Conservation (phyloP, 2,113 vertebrate genomes). For the Ptychochromis oligacanthus region DNA sequence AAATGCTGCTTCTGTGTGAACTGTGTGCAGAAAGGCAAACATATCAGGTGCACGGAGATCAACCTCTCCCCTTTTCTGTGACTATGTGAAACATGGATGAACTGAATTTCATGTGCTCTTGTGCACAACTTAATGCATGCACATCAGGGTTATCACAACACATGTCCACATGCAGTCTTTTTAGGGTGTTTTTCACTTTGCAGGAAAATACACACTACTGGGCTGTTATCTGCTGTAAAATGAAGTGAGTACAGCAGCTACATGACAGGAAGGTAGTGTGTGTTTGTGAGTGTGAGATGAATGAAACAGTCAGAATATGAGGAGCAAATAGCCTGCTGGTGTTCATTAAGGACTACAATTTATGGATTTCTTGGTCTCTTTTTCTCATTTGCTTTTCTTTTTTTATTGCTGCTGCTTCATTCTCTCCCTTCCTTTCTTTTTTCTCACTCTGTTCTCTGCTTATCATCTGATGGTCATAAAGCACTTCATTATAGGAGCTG, state of each 20-base stretch:
- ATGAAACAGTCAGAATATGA: conserved; percentile 2
- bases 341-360: conserved; percentile 12
- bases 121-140: not conserved
- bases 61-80: conserved; percentile 5
- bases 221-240: not conserved
- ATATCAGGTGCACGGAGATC: not conserved
- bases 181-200: not conserved
- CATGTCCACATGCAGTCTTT: not conserved
- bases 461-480: conserved; percentile 23
- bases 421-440: not conserved
- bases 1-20: not conserved
- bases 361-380: conserved; percentile 7
- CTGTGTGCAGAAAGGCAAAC: not conserved
- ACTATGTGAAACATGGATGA: not conserved
- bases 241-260: not conserved
- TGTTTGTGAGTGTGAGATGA: not conserved
- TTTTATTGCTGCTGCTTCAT: not conserved
- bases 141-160: not conserved
- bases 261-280: not conserved
- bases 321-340: conserved; percentile 9
- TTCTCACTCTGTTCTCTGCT: not conserved
- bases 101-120: not conserved
- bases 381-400: not conserved
- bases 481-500: conserved; percentile 62
- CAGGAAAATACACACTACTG: not conserved